Percentiles rank a stretch among this genome's conserved stretches.
phyloP scores from a whole-genome alignment of 2,888 invertebrate species.

The Melieria crassipennis region DNA sequence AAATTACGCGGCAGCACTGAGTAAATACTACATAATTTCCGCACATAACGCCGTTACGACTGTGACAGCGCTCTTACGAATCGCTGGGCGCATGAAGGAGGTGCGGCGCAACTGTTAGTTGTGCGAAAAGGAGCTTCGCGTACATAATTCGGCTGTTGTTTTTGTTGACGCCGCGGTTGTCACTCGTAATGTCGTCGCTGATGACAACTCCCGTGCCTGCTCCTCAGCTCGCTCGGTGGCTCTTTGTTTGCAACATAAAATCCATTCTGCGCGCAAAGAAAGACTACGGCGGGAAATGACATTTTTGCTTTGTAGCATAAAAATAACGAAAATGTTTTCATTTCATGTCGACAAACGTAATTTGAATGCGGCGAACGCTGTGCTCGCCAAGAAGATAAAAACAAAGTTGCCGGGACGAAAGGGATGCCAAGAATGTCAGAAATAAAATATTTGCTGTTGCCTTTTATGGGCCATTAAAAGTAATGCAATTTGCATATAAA shows the following conservation, averaged over 20 bases:
- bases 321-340: constrained; percentile 48
- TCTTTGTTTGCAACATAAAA: constrained; percentile 40
- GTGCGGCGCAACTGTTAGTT: no score
- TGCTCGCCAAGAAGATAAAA: no score
- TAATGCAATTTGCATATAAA: constrained; percentile 58
- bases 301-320: constrained; percentile 56
- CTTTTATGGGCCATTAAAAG: constrained; percentile 50
- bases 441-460: constrained; percentile 33
- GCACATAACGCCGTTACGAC: no score
- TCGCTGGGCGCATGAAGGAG: no score
- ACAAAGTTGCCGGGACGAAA: no score
- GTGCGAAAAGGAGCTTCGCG: no score
- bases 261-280: constrained; percentile 21
- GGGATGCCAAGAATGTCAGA: constrained; percentile 34
- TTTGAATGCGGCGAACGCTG: constrained; percentile 9
- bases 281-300: constrained; percentile 52
- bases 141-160: neutral
- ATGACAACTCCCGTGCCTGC: no score
- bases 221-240: constrained; percentile 30
- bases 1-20: neutral
- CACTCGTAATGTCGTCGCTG: no score
- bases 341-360: constrained; percentile 53
- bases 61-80: no score
- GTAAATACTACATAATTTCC: no score
- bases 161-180: neutral